Base-by-base conservation (phyloP, 2,113 vertebrate species). In the Nibea albiflora region DNA sequence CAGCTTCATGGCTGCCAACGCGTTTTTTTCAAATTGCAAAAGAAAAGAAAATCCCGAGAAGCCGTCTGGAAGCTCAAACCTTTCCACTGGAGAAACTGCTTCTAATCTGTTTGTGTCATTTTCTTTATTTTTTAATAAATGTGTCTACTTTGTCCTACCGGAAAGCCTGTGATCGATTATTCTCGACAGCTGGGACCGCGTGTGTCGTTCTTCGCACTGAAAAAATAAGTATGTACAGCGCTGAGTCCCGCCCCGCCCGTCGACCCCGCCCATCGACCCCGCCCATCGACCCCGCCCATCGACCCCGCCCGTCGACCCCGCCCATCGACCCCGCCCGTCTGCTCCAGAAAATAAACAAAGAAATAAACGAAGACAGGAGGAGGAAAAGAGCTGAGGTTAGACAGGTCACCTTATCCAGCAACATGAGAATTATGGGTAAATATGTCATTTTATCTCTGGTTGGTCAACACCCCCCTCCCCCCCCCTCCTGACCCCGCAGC, bases 211-310 rank as follows among this genome's bases (percentile, higher is more conserved):
- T 39, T 85, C 72, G 90, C 90, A 92, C 85, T 93, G 91, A 82
- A 92, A 94, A 90, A 95, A 95, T 80, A 94, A 94, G 89, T 95
- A 95, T 94, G 86, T 95, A 95, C 95, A 95, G 94, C 92, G 81
- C 89, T 79, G 87, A 92, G 78, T 65, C 76, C 85, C 63, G 19
- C 85, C 7, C 52, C 44, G 50, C 20, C 31, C 60, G 78, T 81
- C 65, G 56, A 69, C 82, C 65, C 84, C 74, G 67, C 87, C 79
- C n/a, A n/a, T n/a, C 58, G 39, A 63, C 42, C 68, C 54, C 17
- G 53, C 90, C 79, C 71, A n/a, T n/a, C 31, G 66, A 87, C 78
- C 85, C 84, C 73, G 80, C 78, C 85, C 31, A 5, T 35, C 31
- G 56, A 69, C 82, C 65, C 84, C 74, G 67, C 87, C 79, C n/a